phyloP scores from a whole-genome alignment of 2,113 vertebrate genomes.

The Notarius quadriscutis region DNA sequence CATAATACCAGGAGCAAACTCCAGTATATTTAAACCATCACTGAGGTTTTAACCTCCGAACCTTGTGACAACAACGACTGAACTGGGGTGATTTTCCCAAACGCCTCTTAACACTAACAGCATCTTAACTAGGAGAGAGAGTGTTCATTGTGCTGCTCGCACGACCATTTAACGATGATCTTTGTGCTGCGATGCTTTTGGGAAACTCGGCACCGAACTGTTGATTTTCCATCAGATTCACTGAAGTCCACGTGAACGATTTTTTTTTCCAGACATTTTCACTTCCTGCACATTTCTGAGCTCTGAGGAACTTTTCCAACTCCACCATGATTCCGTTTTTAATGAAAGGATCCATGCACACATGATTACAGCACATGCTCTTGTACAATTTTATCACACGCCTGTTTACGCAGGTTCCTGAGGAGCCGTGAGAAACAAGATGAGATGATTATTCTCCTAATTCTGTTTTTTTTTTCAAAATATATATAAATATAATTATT shows the following conservation, averaged over 20 bases:
- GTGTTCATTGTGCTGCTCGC: no score
- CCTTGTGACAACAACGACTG: neutral
- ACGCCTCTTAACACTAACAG: no score
- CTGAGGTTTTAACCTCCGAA: neutral
- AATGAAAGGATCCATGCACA: neutral
- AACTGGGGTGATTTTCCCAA: neutral
- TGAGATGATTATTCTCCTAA: constrained; percentile 17
- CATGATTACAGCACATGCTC: neutral
- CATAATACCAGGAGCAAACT: neutral
- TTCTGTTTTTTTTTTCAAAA: neutral
- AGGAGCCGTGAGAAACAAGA: constrained; percentile 1
- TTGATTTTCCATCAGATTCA: neutral
- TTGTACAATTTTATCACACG: neutral
- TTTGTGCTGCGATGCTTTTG: no score
- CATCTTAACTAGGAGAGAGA: no score
- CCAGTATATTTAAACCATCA: constrained; percentile 17
- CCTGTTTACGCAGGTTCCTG: neutral
- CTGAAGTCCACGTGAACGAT: neutral
- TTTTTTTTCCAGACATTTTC: neutral
- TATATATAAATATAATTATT: neutral
- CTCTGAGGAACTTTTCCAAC: neutral
- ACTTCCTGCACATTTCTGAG: neutral
- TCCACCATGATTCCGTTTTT: neutral
- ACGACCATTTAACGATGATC: no score
- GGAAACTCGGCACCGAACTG: neutral